Evolutionary conservation across 2,113 vertebrate species (phyloP).

Genomic region (Gopherus evgoodei): DNA sequence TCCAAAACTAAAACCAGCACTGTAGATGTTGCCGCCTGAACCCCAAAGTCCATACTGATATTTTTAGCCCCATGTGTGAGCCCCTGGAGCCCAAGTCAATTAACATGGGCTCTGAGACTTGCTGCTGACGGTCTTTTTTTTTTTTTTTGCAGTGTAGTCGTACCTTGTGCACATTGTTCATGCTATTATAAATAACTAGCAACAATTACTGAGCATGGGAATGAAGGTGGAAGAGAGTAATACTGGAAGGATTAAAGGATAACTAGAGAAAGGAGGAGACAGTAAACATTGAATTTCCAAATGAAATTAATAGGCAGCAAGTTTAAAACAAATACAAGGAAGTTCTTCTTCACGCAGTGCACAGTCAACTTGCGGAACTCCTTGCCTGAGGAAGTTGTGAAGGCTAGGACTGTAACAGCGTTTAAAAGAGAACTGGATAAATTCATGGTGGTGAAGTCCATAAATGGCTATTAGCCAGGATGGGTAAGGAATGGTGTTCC

Average conservation of each 20-base stretch:
- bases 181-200: not conserved
- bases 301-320: no score
- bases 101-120: not conserved
- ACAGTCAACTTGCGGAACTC: no score
- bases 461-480: no score
- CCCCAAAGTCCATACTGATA: not conserved
- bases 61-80: not conserved
- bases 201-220: not conserved
- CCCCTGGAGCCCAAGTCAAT: not conserved
- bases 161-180: not conserved
- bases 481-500: no score
- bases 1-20: not conserved
- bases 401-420: no score
- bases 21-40: not conserved
- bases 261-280: not conserved
- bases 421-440: no score
- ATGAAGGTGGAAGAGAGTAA: not conserved
- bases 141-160: not conserved
- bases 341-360: no score
- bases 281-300: not conserved
- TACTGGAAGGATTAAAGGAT: not conserved
- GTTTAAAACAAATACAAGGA: no score
- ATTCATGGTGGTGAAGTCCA: no score
- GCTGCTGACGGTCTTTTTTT: not conserved
- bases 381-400: no score